Percentiles rank a stretch among this genome's conserved stretches.
Evolutionary conservation across 2,888 invertebrate species (phyloP).

Genomic region (Megastigmus dorsalis): DNA sequence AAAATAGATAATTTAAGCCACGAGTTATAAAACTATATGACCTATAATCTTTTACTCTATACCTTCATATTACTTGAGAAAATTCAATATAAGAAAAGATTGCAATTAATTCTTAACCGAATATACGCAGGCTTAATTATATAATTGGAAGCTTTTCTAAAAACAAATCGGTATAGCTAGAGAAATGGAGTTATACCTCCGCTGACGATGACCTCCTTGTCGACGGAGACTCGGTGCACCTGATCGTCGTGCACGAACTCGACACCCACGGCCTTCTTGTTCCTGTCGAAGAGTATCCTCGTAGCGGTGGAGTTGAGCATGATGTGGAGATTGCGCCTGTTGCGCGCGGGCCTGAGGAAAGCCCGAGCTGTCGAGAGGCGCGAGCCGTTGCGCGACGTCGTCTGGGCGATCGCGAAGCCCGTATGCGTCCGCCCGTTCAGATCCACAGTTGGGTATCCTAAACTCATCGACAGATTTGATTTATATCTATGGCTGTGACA

Average conservation of each 20-base stretch:
- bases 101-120: too few relatives aligned
- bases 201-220: conserved; percentile 82
- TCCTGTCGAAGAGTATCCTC: conserved; percentile 82
- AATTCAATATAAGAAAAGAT: too few relatives aligned
- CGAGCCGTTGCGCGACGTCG: conserved; percentile 90
- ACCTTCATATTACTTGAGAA: too few relatives aligned
- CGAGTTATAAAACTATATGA: too few relatives aligned
- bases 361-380: conserved; percentile 88
- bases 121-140: too few relatives aligned
- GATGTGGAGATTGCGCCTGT: conserved; percentile 87
- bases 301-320: conserved; percentile 89
- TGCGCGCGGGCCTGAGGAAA: conserved; percentile 86
- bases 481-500: too few relatives aligned
- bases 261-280: conserved; percentile 85
- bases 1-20: too few relatives aligned
- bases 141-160: too few relatives aligned
- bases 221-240: conserved; percentile 78
- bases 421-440: conserved; percentile 82
- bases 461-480: too few relatives aligned
- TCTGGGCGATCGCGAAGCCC: conserved; percentile 92
- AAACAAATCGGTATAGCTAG: too few relatives aligned
- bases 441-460: conserved; percentile 86
- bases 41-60: too few relatives aligned
- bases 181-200: too few relatives aligned
- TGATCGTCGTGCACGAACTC: conserved; percentile 79